These are phyloP conservation scores for Drepanosiphum platanoidis DNA, from an alignment of 2,888 invertebrate genomes.

Conservation along the genomic window DNA sequence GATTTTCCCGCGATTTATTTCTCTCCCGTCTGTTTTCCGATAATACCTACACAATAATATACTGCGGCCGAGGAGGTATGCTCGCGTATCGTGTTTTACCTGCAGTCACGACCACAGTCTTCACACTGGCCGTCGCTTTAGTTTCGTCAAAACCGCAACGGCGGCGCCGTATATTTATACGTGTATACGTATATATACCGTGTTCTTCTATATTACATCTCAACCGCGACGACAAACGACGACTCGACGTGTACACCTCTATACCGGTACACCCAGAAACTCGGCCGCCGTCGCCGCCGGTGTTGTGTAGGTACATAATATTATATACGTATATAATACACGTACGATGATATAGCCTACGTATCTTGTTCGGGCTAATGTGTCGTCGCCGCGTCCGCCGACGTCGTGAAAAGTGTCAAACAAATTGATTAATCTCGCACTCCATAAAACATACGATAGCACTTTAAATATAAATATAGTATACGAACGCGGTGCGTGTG, in stretches of 20 bases:
- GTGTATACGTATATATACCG: neutral
- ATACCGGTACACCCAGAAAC: neutral
- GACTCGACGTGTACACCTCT: neutral
- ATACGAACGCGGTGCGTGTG: neutral
- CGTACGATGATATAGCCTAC: neutral
- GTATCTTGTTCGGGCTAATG: constrained; percentile 56
- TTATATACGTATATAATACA: neutral
- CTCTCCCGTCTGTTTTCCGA: neutral
- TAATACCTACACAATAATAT: no score
- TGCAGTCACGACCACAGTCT: neutral
- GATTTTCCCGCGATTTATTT: neutral
- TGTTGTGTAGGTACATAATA: neutral
- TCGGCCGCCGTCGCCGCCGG: neutral
- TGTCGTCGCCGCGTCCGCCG: constrained; percentile 45
- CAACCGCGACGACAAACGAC: neutral
- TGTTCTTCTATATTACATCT: neutral
- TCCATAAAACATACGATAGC: constrained; percentile 61
- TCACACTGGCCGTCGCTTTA: neutral
- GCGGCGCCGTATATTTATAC: neutral
- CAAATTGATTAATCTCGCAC: constrained; percentile 60
- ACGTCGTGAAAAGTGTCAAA: constrained; percentile 47
- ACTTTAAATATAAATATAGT: constrained; percentile 57
- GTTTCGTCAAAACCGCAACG: constrained; percentile 3
- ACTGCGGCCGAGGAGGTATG: neutral
- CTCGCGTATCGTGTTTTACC: neutral